Percentiles rank a stretch among this genome's conserved stretches.
Conservation (phyloP, 2,888 invertebrate genomes). For the Rapana venosa region DNA sequence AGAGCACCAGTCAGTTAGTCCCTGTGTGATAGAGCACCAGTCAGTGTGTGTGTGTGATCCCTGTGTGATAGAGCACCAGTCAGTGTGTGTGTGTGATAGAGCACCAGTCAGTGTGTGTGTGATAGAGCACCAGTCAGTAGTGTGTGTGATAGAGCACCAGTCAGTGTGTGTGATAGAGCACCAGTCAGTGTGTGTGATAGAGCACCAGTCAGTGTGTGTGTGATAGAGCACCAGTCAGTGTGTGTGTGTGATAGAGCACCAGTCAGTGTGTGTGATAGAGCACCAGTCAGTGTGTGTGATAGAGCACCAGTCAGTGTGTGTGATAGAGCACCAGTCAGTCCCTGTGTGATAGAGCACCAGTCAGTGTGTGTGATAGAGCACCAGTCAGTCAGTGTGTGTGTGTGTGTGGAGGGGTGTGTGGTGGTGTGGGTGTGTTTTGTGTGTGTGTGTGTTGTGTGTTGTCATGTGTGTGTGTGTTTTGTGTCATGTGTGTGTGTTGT, state of each 20-base stretch:
- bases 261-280: too few species aligned
- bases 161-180: neutral
- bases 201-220: neutral
- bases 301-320: too few species aligned
- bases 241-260: too few species aligned
- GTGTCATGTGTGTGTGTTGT: neutral
- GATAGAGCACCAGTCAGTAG: constrained; percentile 76
- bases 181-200: neutral
- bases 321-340: too few species aligned
- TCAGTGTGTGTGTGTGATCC: neutral
- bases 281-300: too few species aligned
- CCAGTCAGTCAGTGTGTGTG: neutral
- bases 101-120: too few species aligned
- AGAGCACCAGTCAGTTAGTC: constrained; percentile 76
- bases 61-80: neutral
- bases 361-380: too few species aligned
- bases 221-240: too few species aligned
- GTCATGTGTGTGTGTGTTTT: neutral
- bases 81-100: too few species aligned
- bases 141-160: neutral
- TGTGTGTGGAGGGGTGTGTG: neutral
- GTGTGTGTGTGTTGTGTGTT: neutral
- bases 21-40: neutral
- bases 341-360: too few species aligned
- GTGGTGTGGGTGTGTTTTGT: neutral